phyloP scores from a whole-genome alignment of 2,797 vertebrate species.

The Distichodus sexfasciatus region DNA sequence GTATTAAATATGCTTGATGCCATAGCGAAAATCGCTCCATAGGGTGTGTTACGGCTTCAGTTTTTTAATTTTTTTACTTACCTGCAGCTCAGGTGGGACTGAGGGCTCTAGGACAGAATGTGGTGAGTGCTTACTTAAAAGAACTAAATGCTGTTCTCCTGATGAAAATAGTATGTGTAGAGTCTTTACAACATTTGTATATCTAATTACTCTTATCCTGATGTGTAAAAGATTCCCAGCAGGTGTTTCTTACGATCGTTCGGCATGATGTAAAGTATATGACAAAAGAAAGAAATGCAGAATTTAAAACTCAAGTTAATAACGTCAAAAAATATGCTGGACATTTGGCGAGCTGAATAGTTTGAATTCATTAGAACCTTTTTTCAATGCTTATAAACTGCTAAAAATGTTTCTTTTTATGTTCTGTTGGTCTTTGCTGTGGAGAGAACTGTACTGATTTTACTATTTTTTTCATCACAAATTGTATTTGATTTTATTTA shows the following conservation, averaged over 20 bases:
- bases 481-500: neutral
- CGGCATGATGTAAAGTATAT: too few species aligned
- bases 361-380: too few species aligned
- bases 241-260: neutral
- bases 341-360: too few species aligned
- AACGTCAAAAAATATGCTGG: too few species aligned
- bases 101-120: constrained; percentile 12
- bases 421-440: too few species aligned
- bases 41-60: constrained; percentile 31
- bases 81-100: neutral
- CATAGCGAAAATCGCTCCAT: constrained; percentile 34
- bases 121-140: constrained; percentile 21
- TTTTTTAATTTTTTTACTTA: constrained; percentile 36
- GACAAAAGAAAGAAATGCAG: too few species aligned
- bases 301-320: too few species aligned
- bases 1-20: constrained; percentile 27
- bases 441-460: too few species aligned
- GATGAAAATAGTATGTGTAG: neutral
- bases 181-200: neutral
- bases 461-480: too few species aligned
- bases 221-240: neutral
- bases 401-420: too few species aligned
- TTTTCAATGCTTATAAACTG: too few species aligned
- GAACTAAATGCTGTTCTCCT: neutral
- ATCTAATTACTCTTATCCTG: neutral